Evolutionary conservation across 2,888 invertebrate genomes (phyloP).

Genomic region (Epinotia bilunana): DNA sequence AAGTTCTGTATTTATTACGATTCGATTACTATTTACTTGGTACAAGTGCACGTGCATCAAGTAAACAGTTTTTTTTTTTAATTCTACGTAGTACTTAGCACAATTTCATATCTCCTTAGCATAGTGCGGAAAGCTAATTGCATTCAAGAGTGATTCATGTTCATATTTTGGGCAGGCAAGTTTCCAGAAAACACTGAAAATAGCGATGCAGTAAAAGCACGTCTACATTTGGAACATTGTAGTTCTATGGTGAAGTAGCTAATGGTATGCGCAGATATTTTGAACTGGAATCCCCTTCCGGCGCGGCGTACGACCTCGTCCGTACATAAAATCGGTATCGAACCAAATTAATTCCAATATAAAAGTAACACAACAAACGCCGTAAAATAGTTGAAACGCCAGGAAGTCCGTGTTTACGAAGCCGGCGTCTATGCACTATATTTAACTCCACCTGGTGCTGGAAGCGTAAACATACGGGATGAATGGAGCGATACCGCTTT

Average conservation of each 20-base stretch:
- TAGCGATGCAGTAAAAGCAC: not conserved
- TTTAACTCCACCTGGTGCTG: constrained; percentile 34
- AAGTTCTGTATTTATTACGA: no score
- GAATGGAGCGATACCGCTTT: constrained; percentile 15
- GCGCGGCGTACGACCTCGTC: constrained; percentile 1
- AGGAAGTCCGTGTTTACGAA: constrained; percentile 31
- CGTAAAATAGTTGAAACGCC: constrained; percentile 28
- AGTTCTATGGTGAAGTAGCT: not conserved
- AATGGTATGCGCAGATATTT: not conserved
- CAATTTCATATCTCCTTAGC: not conserved
- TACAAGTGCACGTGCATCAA: no score
- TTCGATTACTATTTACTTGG: no score
- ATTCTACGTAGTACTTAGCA: not conserved
- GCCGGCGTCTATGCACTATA: constrained; percentile 27
- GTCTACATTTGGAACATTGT: not conserved
- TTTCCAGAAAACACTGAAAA: not conserved
- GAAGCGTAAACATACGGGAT: constrained; percentile 30
- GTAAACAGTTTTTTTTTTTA: not conserved
- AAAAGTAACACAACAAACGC: constrained; percentile 29
- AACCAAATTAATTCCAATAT: constrained; percentile 17
- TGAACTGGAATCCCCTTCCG: not conserved
- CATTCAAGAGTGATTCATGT: no score
- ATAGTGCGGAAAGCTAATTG: not conserved
- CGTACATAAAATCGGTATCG: constrained; percentile 3
- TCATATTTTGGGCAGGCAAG: not conserved